Base-by-base conservation (phyloP, 2,888 invertebrate species). In the Eupithecia exiguata region DNA sequence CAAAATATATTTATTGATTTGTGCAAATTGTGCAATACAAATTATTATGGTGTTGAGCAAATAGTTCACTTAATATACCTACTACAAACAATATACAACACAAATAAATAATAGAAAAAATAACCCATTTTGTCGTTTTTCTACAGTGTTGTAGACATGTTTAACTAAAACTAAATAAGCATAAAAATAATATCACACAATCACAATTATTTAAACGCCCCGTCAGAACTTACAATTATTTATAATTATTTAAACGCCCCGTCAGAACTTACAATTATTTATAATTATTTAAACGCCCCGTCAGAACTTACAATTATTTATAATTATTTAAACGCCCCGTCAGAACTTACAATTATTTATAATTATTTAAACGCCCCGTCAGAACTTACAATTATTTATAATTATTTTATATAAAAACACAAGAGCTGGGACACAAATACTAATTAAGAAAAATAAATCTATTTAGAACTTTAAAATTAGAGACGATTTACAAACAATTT, bases 41-140 rank as follows among this genome's bases (percentile, higher is more conserved):
- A 69, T 58, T 16, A 21, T 21, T 58, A 16, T 21, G 5, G 12
- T 35, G 46, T 36, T 67, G 67, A 68, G 68, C 68, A 62, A 62
- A 62, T 18, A 35, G 62, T 62, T 62, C 12, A 9, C 35, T 18
- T 62, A 35, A 1, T 18, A 16, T 62, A 46, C n/a, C n/a, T n/a
- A n/a, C 18, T 61, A 61, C 5, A 30, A 61, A 16, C 6, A 61
- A 25, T 53, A 25, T 14, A 14, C 18, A 7, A 62, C 12, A 58
- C 25, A 62, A 62, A 18, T 12, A 35, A 62, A 35, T 9, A 35
- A 61, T 5, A 25, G 7, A 6, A 25, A 35, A 35, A 62, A 53
- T 4, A 1, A 53, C 49, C 4, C 18, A 53, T 53, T 46, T 7
- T 21, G 9, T 53, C 9, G n/a, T 18, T 53, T 21, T 53, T 53